Evolutionary conservation across 2,113 vertebrate genomes (phyloP), one percentile per base, ranked within the genome.

Genomic region (Sclerurus mexicanus): DNA sequence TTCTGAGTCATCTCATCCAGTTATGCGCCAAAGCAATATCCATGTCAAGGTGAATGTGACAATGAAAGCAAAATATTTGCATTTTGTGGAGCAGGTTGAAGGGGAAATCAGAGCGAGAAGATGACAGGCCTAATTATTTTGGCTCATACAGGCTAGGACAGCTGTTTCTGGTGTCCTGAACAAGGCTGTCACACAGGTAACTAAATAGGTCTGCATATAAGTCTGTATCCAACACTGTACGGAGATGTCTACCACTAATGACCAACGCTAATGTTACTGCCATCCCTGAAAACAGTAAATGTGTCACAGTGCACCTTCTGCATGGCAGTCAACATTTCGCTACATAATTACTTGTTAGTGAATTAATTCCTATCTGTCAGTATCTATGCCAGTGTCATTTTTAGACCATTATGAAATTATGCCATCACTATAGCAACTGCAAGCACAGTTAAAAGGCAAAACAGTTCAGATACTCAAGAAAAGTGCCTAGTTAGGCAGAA

Each of bases 71-170:
- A 99, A 99, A 99, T 99, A 99, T 99, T 99, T 99, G 99, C 99
- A 99, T 99, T 99, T 99, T 98, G 99, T 99, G 98, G 98, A 99
- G 99, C 98, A 98, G 98, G 99, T 98, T 99, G 99, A 99, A 98
- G 99, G 99, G 99, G 98, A 98, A 99, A 99, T 99, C 99, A 99
- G 99, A 99, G 99, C 98, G 47, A 96, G 97, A 98, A 98, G 99
- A 99, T 99, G 99, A 99, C 99, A 99, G 99, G 98, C 99, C 99
- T 99, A 99, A 99, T 99, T 99, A 99, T 99, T 99, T 99, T 98
- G 98, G 99, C 99, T 99, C 99, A 99, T 99, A 99, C 99, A 99
- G 99, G 99, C 99, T 98, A 98, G 99, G 99, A 99, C 99, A 99
- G 99, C 99, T 99, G 99, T 99, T 99, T 99, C 99, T 99, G 99